Base-by-base conservation (phyloP, 2,113 vertebrate species). In the Corythornis cristatus region DNA sequence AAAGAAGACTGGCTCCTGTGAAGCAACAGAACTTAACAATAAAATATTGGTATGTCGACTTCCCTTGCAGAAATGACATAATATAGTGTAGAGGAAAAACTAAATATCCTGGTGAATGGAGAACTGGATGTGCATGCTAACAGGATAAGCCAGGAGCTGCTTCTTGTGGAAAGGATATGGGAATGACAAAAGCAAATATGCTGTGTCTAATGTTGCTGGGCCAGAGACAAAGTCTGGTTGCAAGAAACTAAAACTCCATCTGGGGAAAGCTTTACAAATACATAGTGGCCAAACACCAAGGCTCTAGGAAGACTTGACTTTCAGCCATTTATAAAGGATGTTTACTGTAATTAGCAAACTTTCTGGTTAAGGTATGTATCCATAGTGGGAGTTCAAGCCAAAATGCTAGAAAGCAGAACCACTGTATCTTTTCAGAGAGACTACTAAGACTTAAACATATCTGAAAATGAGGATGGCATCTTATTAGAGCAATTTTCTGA, bases 331-430 rank as follows among this genome's bases (percentile, higher is more conserved):
- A 3, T 25, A 46, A 68, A 48, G 31, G 21, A 33, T 19, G 2
- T 15, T 74, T 62, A 23, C 16, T 62, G 29, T 19, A 4, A 61
- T 61, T 57, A 80, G 42, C 18, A 33, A 19, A n/a, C 21, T 21
- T 57, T 1, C 2, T 35, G 29, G 17, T 14, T 62, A 29, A 73
- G 42, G 5, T 35, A 5, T 1, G 5, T 29, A 6, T 4, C 7
- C 6, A 2, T 13, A 0, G 9, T 7, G 13, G 12, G 5, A 3
- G 3, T 35, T 62, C 7, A 42, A 86, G 25, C 9, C 22, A 12
- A 57, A 54, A 37, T 17, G 31, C 25, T 15, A 11, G 12, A 21
- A 35, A 57, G 9, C 6, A 40, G 62, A 1, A 23, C 3, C 40
- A 2, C 7, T 53, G 35, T 12, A 0, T 2, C 2, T 31, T 46